Evolutionary conservation across 2,888 invertebrate genomes (phyloP), one percentile per base, ranked within the genome.

Genomic region (Dexiosoma caninum): DNA sequence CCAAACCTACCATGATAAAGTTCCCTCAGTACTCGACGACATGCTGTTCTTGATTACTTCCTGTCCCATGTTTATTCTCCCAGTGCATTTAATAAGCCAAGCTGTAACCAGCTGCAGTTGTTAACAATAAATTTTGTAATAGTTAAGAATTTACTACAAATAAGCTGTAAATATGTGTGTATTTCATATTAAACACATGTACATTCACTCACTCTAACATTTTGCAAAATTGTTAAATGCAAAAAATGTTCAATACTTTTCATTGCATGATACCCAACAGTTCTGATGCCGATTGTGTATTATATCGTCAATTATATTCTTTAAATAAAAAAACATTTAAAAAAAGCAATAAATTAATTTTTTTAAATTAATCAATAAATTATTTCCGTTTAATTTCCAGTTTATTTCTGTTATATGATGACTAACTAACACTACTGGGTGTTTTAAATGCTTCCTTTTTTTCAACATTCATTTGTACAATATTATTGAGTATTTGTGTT

Each of bases 91-190:
- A 27, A 60, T 74, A 55, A 72, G 66, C 67, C 46, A 76, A 69
- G 30, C 57, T 42, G 77, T 77, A 72, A 81, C 77, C 81, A 81
- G 77, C 81, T 81, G 81, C 77, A 72, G 74, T 81, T 77, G 81
- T 74, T 72, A 77, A 77, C 77, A 72, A 81, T 81, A 81, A 81
- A 77, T 81, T 81, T 64, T 81, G 64, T 59, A 77, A 74, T 81
- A 64, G 67, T 69, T 49, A 69, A 77, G 62, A 81, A 81, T 77
- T 81, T 81, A 77, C 77, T 77, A 77, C 81, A 81, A 81, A 81
- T 77, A 81, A 77, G 81, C 72, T 81, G 64, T 49, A 75, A 60
- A 57, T 75, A 57, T 80, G 37, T 80, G 37, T 67, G 51, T 77
- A 66, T 75, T 66, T 67, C 60, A 46, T 19, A 32, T 81, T 67